Percentiles rank a stretch among this genome's conserved stretches.
Evolutionary conservation across 2,797 vertebrate species (phyloP).

Genomic region (Cuniculus paca): DNA sequence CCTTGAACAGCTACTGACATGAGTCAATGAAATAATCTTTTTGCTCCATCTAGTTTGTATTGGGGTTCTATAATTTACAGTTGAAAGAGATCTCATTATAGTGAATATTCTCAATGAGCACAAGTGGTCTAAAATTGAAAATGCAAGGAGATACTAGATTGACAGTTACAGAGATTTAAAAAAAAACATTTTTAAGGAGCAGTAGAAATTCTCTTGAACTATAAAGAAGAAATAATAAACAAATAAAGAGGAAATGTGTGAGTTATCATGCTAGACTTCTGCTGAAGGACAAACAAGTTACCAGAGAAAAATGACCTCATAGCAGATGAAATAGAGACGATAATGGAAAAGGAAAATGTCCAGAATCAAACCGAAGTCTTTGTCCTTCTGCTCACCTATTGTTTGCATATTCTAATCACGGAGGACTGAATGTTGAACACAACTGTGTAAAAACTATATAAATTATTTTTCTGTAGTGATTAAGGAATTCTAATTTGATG

Average conservation of each 20-base stretch:
- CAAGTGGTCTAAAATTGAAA: background rate
- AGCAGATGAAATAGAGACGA: constrained; percentile 51
- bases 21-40: background rate
- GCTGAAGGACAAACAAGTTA: constrained; percentile 54
- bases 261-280: background rate
- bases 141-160: background rate
- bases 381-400: constrained; percentile 34
- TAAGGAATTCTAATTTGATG: background rate
- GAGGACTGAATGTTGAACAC: background rate
- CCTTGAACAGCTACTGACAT: background rate
- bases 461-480: background rate
- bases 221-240: background rate
- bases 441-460: background rate
- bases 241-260: background rate
- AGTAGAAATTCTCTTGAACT: background rate
- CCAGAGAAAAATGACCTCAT: constrained; percentile 56
- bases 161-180: background rate
- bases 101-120: background rate
- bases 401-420: background rate
- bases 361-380: background rate
- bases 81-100: background rate
- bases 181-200: background rate
- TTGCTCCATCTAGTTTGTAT: constrained; percentile 10
- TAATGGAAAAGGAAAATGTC: constrained; percentile 46
- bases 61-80: background rate